Conservation (phyloP, 2,113 vertebrate genomes). For the Porphyrio hochstetteri region DNA sequence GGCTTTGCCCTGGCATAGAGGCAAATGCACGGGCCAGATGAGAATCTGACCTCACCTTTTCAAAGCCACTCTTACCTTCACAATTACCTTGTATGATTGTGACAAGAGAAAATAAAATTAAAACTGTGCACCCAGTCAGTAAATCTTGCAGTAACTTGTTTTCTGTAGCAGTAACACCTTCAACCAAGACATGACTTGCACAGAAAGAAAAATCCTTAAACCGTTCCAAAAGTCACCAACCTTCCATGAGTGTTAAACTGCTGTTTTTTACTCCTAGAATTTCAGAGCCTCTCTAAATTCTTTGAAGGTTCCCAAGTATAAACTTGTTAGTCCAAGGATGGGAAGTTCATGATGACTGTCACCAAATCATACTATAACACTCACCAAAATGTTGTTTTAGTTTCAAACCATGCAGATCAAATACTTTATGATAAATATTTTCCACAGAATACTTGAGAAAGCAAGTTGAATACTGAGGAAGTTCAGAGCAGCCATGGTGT, state of each 20-base stretch:
- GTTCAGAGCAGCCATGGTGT: not conserved
- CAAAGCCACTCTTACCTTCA: slow-evolving; percentile 24
- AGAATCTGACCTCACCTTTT: slow-evolving; percentile 38
- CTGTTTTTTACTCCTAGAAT: not conserved
- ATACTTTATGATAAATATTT: not conserved
- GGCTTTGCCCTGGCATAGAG: not conserved
- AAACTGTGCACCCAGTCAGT: not conserved
- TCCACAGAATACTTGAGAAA: not conserved
- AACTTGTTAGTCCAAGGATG: not conserved
- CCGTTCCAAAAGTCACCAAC: not conserved
- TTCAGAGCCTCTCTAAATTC: not conserved
- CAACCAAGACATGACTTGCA: not conserved
- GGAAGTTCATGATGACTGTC: not conserved
- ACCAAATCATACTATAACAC: not conserved
- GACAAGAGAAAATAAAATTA: slow-evolving; percentile 46
- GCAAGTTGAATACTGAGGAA: not conserved
- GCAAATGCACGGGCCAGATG: not conserved
- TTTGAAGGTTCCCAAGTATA: not conserved
- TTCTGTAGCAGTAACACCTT: slow-evolving; percentile 42
- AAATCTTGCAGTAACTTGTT: slow-evolving; percentile 26
- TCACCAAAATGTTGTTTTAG: not conserved
- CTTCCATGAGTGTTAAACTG: not conserved
- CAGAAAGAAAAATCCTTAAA: slow-evolving; percentile 16
- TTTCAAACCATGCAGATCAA: not conserved
- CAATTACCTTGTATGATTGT: slow-evolving; percentile 4